Evolutionary conservation across 2,113 vertebrate species (phyloP), one percentile per base, ranked within the genome.

Genomic region (Eolophus roseicapilla): DNA sequence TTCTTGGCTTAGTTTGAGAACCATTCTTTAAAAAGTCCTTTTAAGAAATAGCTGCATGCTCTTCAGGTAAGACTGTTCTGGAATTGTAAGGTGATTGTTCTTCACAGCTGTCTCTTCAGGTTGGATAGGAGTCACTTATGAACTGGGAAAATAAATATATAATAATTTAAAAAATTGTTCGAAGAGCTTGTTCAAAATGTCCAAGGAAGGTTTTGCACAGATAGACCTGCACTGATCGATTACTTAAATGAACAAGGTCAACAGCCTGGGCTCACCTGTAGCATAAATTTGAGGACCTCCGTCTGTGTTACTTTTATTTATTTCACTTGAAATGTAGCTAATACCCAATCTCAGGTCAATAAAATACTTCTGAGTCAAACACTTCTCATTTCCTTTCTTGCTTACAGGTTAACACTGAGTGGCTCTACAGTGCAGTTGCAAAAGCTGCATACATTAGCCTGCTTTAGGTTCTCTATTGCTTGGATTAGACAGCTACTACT

Each of bases 1-100:
- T 88, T 88, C 41, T n/a, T 75, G 35, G 43, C 17, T 74, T 92
- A 64, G 76, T 96, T 76, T 82, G 74, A 76, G 67, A 89, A 49
- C 4, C 3, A 0, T 49, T 41, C 18, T 46, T 75, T 64, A 17
- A 91, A 93, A 81, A n/a, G 70, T 11, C 75, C 33, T 35, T 49
- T n/a, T 33, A 13, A 78, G 75, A 89, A 93, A 29, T 41, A 88
- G n/a, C 8, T 7, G 7, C 55, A 5, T 64, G 21, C 29, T 63
- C 17, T 95, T 87, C n/a, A 70, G 60, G 82, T 93, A 82, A 31
- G 33, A 60, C 44, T 73, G 4, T 73, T 87, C 37, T 31, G 49
- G 39, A 50, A 44, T 73, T 81, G 13, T 70, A 28, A 39, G 27
- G n/a, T 67, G 23, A 8, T 49, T 59, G 17, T 67, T 75, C 52